Evolutionary conservation across 2,888 invertebrate species (phyloP).

Genomic region (Adelognathus sp.): DNA sequence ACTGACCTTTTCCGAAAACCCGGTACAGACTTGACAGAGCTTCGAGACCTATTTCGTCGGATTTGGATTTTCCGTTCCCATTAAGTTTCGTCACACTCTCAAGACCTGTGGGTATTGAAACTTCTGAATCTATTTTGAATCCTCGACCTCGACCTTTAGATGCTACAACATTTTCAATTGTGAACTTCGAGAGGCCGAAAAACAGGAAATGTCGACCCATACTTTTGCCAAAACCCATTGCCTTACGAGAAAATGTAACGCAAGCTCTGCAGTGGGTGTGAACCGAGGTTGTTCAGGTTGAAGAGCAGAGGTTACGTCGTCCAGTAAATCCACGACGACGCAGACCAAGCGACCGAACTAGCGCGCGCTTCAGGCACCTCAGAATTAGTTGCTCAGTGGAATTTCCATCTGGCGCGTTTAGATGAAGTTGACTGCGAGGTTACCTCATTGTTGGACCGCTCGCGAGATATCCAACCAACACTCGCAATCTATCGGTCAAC

Average conservation of each 20-base stretch:
- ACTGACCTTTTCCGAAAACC: neutral
- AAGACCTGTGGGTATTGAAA: too few relatives aligned
- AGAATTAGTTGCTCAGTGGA: constrained; percentile 46
- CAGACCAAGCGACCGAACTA: constrained; percentile 27
- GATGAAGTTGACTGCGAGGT: constrained; percentile 1
- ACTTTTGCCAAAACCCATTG: neutral
- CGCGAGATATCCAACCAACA: neutral
- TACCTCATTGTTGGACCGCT: neutral
- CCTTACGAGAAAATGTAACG: constrained; percentile 22
- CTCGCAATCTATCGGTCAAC: neutral
- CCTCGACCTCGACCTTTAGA: neutral
- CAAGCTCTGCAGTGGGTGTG: constrained; percentile 39
- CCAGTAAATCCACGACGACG: constrained; percentile 39
- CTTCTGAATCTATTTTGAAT: too few relatives aligned
- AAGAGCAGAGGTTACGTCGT: constrained; percentile 27
- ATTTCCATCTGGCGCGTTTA: constrained; percentile 6
- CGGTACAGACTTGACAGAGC: too few relatives aligned
- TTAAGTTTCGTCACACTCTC: too few relatives aligned
- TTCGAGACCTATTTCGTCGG: too few relatives aligned
- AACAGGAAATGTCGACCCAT: neutral
- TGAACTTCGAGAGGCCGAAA: neutral
- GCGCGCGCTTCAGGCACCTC: constrained; percentile 33
- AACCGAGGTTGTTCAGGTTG: constrained; percentile 51
- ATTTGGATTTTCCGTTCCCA: too few relatives aligned
- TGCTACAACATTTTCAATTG: neutral